phyloP scores from a whole-genome alignment of 1,140 invertebrate genomes.

The Drosophila funebris region DNA sequence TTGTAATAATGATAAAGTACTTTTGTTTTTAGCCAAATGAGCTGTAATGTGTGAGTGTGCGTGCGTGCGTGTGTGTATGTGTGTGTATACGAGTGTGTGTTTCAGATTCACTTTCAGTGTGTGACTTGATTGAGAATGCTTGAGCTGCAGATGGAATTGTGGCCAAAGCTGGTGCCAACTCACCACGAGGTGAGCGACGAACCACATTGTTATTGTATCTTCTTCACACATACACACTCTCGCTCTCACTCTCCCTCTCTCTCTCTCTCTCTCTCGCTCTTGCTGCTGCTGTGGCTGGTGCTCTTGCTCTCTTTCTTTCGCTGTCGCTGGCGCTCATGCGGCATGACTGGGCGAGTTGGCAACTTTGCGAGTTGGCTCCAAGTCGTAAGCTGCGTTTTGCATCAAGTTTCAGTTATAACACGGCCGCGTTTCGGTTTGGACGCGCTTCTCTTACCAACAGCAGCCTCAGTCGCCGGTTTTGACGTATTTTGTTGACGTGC shows the following conservation, averaged over 20 bases:
- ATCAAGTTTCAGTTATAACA: slow-evolving; percentile 72
- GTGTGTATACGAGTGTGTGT: background rate
- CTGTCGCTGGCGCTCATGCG: background rate
- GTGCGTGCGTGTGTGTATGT: background rate
- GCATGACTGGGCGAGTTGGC: slow-evolving; percentile 6
- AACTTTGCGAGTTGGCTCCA: slow-evolving; percentile 27
- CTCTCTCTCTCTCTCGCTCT: slow-evolving; percentile 6
- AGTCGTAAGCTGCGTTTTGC: slow-evolving; percentile 33
- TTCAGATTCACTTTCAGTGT: slow-evolving; percentile 73
- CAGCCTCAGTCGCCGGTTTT: slow-evolving; percentile 23
- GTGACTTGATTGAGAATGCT: slow-evolving; percentile 71
- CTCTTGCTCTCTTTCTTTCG: background rate
- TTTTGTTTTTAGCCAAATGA: slow-evolving; percentile 37
- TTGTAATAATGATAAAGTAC: slow-evolving; percentile 40
- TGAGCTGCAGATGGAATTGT: slow-evolving; percentile 23
- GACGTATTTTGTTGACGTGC: slow-evolving; percentile 1
- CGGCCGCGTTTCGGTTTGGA: slow-evolving; percentile 67
- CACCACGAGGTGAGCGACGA: slow-evolving; percentile 56
- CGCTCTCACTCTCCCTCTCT: background rate
- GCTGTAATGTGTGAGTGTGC: slow-evolving; percentile 16
- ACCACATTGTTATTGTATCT: slow-evolving; percentile 27
- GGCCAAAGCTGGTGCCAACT: slow-evolving; percentile 27
- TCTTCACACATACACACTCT: slow-evolving; percentile 48
- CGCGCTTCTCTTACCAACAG: slow-evolving; percentile 45
- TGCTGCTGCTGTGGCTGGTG: background rate